Conservation (phyloP, 2,113 vertebrate species). For the Carollia perspicillata region DNA sequence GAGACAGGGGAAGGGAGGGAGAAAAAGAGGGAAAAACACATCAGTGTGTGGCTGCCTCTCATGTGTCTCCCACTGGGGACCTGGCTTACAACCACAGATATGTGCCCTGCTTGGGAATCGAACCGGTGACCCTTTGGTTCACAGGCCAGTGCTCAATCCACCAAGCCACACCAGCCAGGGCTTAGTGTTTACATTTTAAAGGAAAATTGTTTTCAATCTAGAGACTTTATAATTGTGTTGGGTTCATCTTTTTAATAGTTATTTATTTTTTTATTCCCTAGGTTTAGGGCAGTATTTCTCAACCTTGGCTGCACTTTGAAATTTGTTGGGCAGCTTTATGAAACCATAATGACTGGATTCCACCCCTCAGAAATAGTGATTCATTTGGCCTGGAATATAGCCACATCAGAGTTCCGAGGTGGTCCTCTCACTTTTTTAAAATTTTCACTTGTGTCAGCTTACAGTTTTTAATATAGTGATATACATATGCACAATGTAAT, state of each 20-base stretch:
- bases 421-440: background rate
- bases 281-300: background rate
- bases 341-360: background rate
- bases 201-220: background rate
- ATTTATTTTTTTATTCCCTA: background rate
- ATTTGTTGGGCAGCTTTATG: background rate
- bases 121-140: no score
- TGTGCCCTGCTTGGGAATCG: no score
- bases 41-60: no score
- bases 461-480: background rate
- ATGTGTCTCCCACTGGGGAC: no score
- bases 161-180: no score
- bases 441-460: background rate
- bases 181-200: background rate
- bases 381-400: background rate
- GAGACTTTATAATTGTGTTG: background rate
- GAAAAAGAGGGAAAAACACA: no score
- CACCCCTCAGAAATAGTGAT: background rate
- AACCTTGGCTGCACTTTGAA: slow-evolving; percentile 3
- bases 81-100: no score
- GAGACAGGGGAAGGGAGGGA: no score
- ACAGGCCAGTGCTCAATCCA: no score
- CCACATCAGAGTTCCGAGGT: background rate
- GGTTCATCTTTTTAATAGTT: background rate
- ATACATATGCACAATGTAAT: background rate